These are phyloP conservation scores for Leptinotarsa haldemani DNA, from an alignment of 2,888 invertebrate species.

Conservation along the genomic window DNA sequence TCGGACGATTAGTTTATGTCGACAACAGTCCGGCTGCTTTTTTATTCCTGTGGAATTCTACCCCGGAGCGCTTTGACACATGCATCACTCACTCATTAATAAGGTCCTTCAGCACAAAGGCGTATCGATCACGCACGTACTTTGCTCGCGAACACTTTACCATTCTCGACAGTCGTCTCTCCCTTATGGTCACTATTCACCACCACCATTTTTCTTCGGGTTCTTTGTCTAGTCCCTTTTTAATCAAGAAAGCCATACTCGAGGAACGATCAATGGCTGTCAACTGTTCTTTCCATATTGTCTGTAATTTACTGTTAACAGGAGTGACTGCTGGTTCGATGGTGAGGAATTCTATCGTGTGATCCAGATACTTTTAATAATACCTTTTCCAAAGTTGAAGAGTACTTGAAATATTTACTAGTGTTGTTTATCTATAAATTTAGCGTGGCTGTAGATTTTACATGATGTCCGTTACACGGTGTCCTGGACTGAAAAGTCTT, in stretches of 20 bases:
- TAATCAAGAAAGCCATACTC: constrained; percentile 27
- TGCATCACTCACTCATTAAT: constrained; percentile 28
- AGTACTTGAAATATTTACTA: too few species aligned
- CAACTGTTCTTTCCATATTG: constrained; percentile 24
- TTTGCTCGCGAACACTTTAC: constrained; percentile 10
- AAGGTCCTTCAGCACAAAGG: constrained; percentile 26
- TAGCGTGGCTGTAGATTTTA: too few species aligned
- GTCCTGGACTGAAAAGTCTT: too few species aligned
- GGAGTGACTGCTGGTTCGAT: neutral
- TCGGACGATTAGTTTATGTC: constrained; percentile 7
- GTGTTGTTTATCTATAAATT: too few species aligned
- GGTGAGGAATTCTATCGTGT: neutral
- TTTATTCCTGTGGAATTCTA: constrained; percentile 13
- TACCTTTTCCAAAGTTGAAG: too few species aligned
- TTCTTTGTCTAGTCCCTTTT: constrained; percentile 28
- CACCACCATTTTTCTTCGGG: constrained; percentile 22
- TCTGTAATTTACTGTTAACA: neutral
- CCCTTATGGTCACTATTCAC: constrained; percentile 17
- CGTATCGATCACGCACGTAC: constrained; percentile 24
- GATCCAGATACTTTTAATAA: too few species aligned
- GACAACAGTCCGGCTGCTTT: constrained; percentile 10
- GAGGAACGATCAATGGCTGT: constrained; percentile 31
- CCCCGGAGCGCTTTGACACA: constrained; percentile 18
- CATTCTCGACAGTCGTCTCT: constrained; percentile 16
- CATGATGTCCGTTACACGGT: too few species aligned